These are phyloP conservation scores for Nixonia krombeini DNA, from an alignment of 1,140 invertebrate species.

Conservation along the genomic window DNA sequence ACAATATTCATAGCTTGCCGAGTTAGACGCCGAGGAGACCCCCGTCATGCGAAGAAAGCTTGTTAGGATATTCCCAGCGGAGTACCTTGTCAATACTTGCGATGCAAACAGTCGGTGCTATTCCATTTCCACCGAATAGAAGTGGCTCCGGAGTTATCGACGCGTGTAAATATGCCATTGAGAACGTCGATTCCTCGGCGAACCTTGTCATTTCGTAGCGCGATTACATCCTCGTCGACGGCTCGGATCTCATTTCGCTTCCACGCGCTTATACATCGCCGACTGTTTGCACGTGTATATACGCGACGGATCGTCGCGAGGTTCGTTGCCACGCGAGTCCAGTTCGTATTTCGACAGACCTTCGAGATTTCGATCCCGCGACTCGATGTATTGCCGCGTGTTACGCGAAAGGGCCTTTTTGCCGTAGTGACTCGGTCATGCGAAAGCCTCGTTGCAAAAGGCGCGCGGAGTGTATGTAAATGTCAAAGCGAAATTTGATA, in stretches of 20 bases:
- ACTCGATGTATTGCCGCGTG: not conserved
- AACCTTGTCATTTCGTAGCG: too few relatives aligned
- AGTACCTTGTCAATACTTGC: too few relatives aligned
- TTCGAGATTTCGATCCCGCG: not conserved
- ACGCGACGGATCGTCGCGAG: not conserved
- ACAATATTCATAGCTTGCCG: too few relatives aligned
- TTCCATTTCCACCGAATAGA: too few relatives aligned
- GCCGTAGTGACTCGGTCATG: conserved; percentile 29
- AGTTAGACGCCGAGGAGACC: too few relatives aligned
- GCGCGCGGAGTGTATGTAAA: conserved; percentile 31
- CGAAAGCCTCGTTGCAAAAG: conserved; percentile 34
- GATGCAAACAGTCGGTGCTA: too few relatives aligned
- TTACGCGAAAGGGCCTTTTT: not conserved
- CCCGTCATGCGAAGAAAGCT: too few relatives aligned
- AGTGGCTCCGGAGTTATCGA: not conserved
- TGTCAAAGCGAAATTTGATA: conserved; percentile 38
- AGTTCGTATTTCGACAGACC: not conserved
- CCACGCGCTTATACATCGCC: conserved; percentile 1
- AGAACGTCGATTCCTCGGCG: not conserved
- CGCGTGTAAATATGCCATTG: not conserved
- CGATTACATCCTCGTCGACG: not conserved
- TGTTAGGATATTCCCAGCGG: too few relatives aligned
- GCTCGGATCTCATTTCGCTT: conserved; percentile 2
- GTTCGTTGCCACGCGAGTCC: not conserved
- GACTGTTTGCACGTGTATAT: not conserved